Evolutionary conservation across 2,888 invertebrate genomes (phyloP), one percentile per base, ranked within the genome.

Genomic region (Ennomos fuscantarius): DNA sequence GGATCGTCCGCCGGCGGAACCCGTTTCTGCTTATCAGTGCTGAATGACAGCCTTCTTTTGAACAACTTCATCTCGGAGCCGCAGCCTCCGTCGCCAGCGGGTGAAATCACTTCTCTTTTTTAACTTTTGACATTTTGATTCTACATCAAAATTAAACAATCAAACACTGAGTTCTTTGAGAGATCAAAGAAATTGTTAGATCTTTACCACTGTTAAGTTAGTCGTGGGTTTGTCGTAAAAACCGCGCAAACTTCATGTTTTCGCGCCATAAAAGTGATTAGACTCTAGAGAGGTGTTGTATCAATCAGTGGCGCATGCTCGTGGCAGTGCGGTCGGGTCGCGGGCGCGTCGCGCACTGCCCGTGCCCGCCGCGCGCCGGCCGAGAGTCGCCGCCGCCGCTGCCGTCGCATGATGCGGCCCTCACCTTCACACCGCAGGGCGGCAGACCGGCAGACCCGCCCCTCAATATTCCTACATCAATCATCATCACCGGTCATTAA

Each of bases 31-130:
- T 92, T 92, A 84, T 91, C 92, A 79, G 84, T 79, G 74, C 86
- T 88, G 82, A 90, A 87, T 72, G 90, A 91, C 79, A 90, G 81
- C 79, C 87, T 90, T 81, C 91, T 87, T 86, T 87, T 92, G 86
- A 92, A 92, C 82, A 92, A 81, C 84, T 91, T 92, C 91, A 92
- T 92, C 81, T 84, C 76, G 70, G 64, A 66, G 69, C 66, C 68
- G 72, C 66, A 69, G 72, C 63, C 63, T 72, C 70, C 69, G 73
- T 67, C 71, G 78, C 58, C 58, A 62, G 55, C 59, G 60, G 63
- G 73, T 65, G 72, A 75, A 70, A 68, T 79, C 82, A 79, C 79
- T 75, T 78, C 66, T 72, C 71, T 66, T 68, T 70, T 76, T 69
- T 72, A 65, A 72, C 64, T 68, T 66, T 60, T 63, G 70, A 68